Base-by-base conservation (phyloP, 1,140 invertebrate species). In the Aphaenogaster ashmeadi region DNA sequence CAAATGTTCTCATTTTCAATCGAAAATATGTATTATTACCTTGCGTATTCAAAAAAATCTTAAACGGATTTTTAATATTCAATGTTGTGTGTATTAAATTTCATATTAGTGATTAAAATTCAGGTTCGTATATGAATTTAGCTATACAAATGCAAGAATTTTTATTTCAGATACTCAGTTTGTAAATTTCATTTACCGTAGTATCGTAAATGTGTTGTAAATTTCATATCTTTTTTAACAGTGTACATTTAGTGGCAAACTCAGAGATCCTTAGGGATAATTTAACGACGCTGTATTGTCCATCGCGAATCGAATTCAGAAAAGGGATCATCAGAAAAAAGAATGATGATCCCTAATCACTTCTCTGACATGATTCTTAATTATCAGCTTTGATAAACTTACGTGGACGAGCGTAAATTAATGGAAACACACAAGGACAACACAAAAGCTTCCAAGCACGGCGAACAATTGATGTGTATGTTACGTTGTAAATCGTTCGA, bases 361-460 rank as follows among this genome's bases (percentile, higher is more conserved):
- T 78, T 64, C 62, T 91, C 88, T 54, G 56, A 84, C 74, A 44
- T 44, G 64, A 50, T 69, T 41, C 6, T 58, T 9, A 27, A 3
- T 62, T 86, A 66, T 80, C 38, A 66, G 11, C 38, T 50, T 69
- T 0, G 5, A 33, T 79, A 56, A 58, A 60, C 33, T 77, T 47
- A 74, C 54, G 27, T 74, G 13, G 18, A 75, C 13, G 18, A 84
- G 38, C 18, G 27, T 27, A 11, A 33, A 13, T 93, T 92, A 94
- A 36, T 90, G 47, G 52, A 93, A 93, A 90, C 89, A 90, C 64
- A 89, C 64, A 74, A 90, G 89, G 89, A 93, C 89, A 87, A 90
- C 52, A 92, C 88, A 91, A 83, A 87, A 47, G 89, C 88, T 50
- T 67, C 11, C 47, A 58, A 86, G 41, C 85, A 86, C 54, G 41